Evolutionary conservation across 2,113 vertebrate species (phyloP).

Genomic region (Crotalus tigris): DNA sequence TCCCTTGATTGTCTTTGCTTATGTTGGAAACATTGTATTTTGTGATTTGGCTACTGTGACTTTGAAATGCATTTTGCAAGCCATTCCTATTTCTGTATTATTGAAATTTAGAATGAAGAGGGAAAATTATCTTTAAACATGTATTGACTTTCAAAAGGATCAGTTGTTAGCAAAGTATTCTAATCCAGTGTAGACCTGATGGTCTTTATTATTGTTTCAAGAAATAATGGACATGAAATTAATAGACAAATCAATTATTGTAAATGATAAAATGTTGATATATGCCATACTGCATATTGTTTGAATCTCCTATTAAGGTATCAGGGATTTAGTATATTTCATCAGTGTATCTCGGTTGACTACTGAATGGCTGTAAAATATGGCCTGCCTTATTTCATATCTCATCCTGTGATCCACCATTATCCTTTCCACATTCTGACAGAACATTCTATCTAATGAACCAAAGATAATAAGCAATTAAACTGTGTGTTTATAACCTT

Average conservation of each 20-base stretch:
- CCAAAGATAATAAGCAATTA: neutral
- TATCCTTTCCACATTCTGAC: neutral
- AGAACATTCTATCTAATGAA: neutral
- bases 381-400: neutral
- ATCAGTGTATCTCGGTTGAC: neutral
- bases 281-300: neutral
- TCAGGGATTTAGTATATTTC: neutral
- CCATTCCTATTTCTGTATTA: neutral
- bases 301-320: neutral
- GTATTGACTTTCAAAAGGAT: neutral
- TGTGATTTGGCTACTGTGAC: neutral
- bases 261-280: neutral
- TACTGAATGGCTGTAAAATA: neutral
- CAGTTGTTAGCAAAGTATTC: neutral
- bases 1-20: neutral
- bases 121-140: neutral
- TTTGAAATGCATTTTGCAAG: neutral
- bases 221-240: neutral
- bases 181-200: neutral
- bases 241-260: neutral
- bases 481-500: neutral
- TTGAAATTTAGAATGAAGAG: neutral
- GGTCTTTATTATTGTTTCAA: neutral
- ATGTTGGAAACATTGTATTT: neutral
- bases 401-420: neutral